phyloP scores from a whole-genome alignment of 2,797 vertebrate species.

The Sebastolobus altivelis region DNA sequence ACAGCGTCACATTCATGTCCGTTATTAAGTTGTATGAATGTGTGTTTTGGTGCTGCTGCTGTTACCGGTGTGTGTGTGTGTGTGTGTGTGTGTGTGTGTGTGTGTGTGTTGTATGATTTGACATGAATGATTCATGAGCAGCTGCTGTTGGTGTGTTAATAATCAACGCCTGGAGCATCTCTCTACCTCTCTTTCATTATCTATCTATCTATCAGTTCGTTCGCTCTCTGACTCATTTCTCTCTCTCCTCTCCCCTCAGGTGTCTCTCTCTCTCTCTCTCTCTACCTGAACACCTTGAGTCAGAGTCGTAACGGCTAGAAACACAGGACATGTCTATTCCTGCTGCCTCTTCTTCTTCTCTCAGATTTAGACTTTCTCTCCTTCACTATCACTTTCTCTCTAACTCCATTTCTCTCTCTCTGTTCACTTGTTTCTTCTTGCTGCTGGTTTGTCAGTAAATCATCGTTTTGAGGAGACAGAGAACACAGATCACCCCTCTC shows the following conservation, averaged over 20 bases:
- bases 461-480: constrained; percentile 6
- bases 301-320: constrained; percentile 44
- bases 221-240: constrained; percentile 42
- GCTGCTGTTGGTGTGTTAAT: constrained; percentile 55
- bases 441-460: constrained; percentile 38
- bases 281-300: constrained; percentile 39
- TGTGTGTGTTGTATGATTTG: constrained; percentile 20
- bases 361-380: constrained; percentile 26
- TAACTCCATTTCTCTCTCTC: neutral
- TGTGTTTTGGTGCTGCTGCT: constrained; percentile 9
- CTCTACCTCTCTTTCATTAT: constrained; percentile 39
- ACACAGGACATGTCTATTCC: constrained; percentile 73
- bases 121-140: constrained; percentile 64
- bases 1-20: neutral
- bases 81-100: too few species aligned
- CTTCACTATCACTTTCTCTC: constrained; percentile 63
- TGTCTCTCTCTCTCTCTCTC: neutral
- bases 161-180: constrained; percentile 62
- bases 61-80: neutral
- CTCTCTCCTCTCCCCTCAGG: neutral
- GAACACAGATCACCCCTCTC: neutral
- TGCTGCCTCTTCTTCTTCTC: constrained; percentile 47
- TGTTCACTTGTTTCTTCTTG: constrained; percentile 64
- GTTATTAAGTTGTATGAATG: neutral
- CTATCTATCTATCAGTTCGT: constrained; percentile 21